phyloP scores from a whole-genome alignment of 2,888 invertebrate species.

The Hanleya hanleyi region DNA sequence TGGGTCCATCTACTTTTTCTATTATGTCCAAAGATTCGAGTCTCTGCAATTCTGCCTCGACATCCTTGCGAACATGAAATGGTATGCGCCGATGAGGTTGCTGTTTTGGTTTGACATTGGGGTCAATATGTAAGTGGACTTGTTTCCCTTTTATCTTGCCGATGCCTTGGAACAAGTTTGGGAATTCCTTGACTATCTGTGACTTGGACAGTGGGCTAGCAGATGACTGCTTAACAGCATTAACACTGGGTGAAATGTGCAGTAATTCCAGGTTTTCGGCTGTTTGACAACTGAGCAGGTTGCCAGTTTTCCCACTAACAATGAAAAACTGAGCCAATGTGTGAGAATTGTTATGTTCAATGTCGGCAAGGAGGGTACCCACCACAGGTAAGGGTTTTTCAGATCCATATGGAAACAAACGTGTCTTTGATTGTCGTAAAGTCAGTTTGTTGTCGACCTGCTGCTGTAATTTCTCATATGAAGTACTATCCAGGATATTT shows the following conservation, averaged over 20 bases:
- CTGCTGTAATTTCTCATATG: too few species aligned
- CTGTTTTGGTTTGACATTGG: slow-evolving; percentile 26
- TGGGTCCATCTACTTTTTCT: slow-evolving; percentile 40
- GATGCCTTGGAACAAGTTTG: slow-evolving; percentile 13
- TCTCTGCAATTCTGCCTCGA: slow-evolving; percentile 25
- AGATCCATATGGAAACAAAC: slow-evolving; percentile 9
- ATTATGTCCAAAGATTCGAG: slow-evolving; percentile 30
- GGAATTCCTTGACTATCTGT: background rate
- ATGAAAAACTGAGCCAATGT: background rate
- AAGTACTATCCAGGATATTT: slow-evolving; percentile 12
- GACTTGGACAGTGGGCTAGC: too few species aligned
- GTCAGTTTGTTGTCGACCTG: background rate
- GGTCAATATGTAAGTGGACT: slow-evolving; percentile 33
- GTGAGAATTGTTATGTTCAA: background rate
- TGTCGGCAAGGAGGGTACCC: background rate
- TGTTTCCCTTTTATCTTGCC: slow-evolving; percentile 27
- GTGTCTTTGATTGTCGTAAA: background rate
- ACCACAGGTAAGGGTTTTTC: background rate
- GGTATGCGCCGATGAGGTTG: slow-evolving; percentile 26
- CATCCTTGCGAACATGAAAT: slow-evolving; percentile 30
- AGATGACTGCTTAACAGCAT: too few species aligned
- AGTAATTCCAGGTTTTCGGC: background rate
- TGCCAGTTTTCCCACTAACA: background rate
- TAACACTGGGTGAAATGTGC: background rate
- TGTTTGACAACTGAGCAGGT: background rate